These are phyloP conservation scores for Anisognathus igniventris DNA, from an alignment of 2,797 vertebrate genomes.

Conservation along the genomic window DNA sequence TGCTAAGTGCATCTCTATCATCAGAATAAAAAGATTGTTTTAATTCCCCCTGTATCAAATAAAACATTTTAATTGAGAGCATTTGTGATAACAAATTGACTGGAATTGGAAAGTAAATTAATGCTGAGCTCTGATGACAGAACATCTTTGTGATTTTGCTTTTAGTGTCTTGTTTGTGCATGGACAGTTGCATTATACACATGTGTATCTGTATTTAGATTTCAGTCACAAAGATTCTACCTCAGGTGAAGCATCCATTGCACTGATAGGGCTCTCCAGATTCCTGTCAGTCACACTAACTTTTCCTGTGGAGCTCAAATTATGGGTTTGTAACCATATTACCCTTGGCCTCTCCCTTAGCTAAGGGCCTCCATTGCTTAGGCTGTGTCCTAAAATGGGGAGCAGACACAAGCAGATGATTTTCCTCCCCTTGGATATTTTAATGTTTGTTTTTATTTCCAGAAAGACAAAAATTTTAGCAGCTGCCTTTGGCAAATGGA, in stretches of 20 bases:
- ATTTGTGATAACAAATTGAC: conserved; percentile 40
- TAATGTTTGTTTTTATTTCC: not conserved
- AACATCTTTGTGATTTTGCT: not conserved
- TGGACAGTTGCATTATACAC: not conserved
- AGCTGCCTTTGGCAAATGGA: not conserved
- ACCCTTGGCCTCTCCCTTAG: not conserved
- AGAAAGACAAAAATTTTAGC: not conserved
- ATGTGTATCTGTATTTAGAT: not conserved
- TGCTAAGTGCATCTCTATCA: conserved; percentile 19
- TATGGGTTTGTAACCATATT: not conserved
- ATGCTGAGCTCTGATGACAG: not conserved
- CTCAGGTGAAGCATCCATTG: not conserved
- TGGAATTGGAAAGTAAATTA: conserved; percentile 14
- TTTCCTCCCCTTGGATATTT: not conserved
- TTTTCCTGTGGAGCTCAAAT: not conserved
- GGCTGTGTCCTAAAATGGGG: not conserved
- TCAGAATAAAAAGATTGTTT: conserved; percentile 54
- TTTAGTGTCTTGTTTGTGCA: not conserved
- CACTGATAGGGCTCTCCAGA: not conserved
- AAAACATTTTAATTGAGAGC: conserved; percentile 46
- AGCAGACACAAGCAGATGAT: not conserved
- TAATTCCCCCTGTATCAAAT: conserved; percentile 20
- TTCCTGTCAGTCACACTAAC: not conserved
- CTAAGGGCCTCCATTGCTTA: not conserved
- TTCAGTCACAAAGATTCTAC: not conserved